Evolutionary conservation across 2,888 invertebrate species (phyloP).

Genomic region (Nysson spinosus): DNA sequence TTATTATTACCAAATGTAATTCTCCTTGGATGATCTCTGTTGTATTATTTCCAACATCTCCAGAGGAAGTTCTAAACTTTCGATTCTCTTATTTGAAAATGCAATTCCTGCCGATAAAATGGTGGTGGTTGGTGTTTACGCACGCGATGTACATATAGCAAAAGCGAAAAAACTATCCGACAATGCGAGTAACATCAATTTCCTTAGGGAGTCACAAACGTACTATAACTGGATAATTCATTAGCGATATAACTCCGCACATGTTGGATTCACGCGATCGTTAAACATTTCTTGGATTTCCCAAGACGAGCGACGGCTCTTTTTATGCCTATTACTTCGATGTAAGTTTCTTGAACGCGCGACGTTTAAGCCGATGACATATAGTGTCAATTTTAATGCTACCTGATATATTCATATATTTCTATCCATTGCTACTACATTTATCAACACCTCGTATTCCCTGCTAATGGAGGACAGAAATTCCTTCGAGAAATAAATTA

Average conservation of each 20-base stretch:
- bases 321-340: too few relatives aligned
- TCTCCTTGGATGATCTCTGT: too few relatives aligned
- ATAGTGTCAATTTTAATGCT: too few relatives aligned
- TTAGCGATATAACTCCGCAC: constrained; percentile 39
- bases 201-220: constrained; percentile 46
- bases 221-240: constrained; percentile 47
- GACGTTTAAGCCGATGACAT: too few relatives aligned
- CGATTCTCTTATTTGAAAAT: not conserved
- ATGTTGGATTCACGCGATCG: constrained; percentile 24
- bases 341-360: too few relatives aligned
- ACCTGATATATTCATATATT: too few relatives aligned
- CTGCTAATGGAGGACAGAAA: too few relatives aligned
- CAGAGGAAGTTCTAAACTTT: not conserved
- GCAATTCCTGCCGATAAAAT: constrained; percentile 15
- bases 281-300: constrained; percentile 18
- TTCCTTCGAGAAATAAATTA: too few relatives aligned
- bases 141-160: constrained; percentile 15
- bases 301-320: too few relatives aligned
- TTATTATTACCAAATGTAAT: too few relatives aligned
- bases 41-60: not conserved
- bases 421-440: too few relatives aligned
- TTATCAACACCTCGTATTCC: too few relatives aligned
- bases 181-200: constrained; percentile 37
- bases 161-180: constrained; percentile 19
- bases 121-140: constrained; percentile 35